phyloP scores from a whole-genome alignment of 2,797 vertebrate species.

The Delichon dasypus region DNA sequence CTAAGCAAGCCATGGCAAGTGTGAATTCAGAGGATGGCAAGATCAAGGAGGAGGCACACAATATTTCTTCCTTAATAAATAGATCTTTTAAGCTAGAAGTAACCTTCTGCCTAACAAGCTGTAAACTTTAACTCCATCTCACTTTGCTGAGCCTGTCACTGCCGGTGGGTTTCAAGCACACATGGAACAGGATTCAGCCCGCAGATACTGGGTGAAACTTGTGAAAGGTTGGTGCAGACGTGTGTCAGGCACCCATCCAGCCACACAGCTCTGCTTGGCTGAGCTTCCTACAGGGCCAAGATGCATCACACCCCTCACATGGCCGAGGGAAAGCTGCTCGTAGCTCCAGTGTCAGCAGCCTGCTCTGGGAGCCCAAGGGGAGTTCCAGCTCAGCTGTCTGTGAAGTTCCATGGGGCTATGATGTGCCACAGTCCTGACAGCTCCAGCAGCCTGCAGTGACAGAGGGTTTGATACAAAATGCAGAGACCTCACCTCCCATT shows the following conservation, averaged over 20 bases:
- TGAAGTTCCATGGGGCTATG: constrained; percentile 23
- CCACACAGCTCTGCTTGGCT: not conserved
- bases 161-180: not conserved
- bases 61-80: not conserved
- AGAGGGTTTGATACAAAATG: constrained; percentile 53
- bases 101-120: not conserved
- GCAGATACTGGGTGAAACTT: not conserved
- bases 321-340: rapidly evolving
- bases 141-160: not conserved
- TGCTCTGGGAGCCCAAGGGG: not conserved
- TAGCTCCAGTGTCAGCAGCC: constrained; percentile 37
- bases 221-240: not conserved
- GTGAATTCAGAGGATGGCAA: not conserved
- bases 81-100: not conserved
- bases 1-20: not conserved
- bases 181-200: not conserved
- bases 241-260: not conserved
- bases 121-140: not conserved
- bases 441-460: constrained; percentile 45
- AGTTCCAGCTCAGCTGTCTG: constrained; percentile 50
- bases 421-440: constrained; percentile 40
- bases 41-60: not conserved
- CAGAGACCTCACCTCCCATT: constrained; percentile 58
- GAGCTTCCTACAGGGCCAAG: not conserved
- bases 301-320: not conserved